These are phyloP conservation scores for Strigops habroptila DNA, from an alignment of 2,113 vertebrate species.

Conservation along the genomic window DNA sequence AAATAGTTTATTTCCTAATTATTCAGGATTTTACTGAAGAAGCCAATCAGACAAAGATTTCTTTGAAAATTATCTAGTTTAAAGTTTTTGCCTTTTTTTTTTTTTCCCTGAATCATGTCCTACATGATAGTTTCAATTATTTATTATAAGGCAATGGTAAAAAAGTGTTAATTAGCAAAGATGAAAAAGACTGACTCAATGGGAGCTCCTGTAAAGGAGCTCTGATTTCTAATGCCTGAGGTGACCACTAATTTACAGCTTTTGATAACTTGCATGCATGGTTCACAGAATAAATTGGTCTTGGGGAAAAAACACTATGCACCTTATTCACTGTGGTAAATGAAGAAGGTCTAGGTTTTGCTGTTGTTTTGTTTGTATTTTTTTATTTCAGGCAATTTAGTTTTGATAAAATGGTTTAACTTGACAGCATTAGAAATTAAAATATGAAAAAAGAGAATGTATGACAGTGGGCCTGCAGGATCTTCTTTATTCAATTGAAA, in stretches of 20 bases:
- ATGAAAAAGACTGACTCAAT: constrained; percentile 65
- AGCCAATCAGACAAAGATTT: constrained; percentile 11
- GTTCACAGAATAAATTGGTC: constrained; percentile 55
- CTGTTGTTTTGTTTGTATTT: neutral
- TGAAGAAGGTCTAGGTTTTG: neutral
- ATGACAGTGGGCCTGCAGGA: neutral
- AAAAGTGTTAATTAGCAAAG: constrained; percentile 67
- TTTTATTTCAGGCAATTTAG: neutral
- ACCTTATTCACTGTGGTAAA: constrained; percentile 14
- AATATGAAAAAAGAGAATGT: neutral
- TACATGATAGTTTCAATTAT: constrained; percentile 66
- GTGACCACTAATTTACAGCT: constrained; percentile 69
- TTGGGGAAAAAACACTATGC: constrained; percentile 11
- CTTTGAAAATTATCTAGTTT: constrained; percentile 42
- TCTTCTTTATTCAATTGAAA: neutral
- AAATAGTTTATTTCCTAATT: constrained; percentile 8
- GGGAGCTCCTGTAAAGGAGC: constrained; percentile 53
- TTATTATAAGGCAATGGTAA: constrained; percentile 62
- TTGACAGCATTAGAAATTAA: neutral
- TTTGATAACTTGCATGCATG: constrained; percentile 45
- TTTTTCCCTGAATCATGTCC: constrained; percentile 36
- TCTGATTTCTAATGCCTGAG: constrained; percentile 61
- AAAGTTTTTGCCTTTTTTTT: constrained; percentile 31
- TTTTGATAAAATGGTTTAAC: neutral
- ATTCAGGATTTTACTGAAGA: neutral